Evolutionary conservation across 2,888 invertebrate genomes (phyloP), one percentile per base, ranked within the genome.

Genomic region (Eupithecia subumbrata): DNA sequence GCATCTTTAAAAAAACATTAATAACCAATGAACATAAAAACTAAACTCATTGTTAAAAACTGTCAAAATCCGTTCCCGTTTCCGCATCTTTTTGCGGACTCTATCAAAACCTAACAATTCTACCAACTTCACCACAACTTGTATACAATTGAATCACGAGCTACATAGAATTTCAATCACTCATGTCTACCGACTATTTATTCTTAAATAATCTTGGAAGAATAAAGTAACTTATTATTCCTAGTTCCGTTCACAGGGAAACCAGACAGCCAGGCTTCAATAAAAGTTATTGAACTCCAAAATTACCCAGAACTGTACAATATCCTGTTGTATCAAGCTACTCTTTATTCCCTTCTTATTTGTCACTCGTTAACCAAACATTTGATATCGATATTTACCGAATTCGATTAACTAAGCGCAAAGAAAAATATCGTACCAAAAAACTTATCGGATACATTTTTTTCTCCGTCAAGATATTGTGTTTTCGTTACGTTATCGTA

Each of bases 401-500:
- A 87, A 89, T 89, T 91, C 93, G 92, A 93, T 93, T 92, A 93
- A 89, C 83, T 87, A 80, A 78, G 76, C 75, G 84, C 81, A 83
- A 88, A 88, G 87, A 90, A 91, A 88, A 90, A 91, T 89, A 92
- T 77, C 79, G 79, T 87, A 88, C 89, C 90, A 90, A 91, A 90
- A 91, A 91, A 88, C 86, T 84, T 82, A 80, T 87, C 85, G 89
- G 77, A 77, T 83, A 86, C 79, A 87, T 78, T 87, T 87, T 92
- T 89, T 91, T 89, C 90, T 90, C 85, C 85, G 81, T 81, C 85
- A 84, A 87, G 89, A 91, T 89, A 91, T 90, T 90, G 88, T 90
- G 89, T 88, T 91, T 91, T 90, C 88, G 88, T 91, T 88, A 69
- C 84, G 88, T 89, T 92, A 93, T 91, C 92, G 83, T 91, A 86